These are phyloP conservation scores for Gisinianus flammeolus DNA, from an alignment of 2,888 invertebrate species.

Conservation along the genomic window DNA sequence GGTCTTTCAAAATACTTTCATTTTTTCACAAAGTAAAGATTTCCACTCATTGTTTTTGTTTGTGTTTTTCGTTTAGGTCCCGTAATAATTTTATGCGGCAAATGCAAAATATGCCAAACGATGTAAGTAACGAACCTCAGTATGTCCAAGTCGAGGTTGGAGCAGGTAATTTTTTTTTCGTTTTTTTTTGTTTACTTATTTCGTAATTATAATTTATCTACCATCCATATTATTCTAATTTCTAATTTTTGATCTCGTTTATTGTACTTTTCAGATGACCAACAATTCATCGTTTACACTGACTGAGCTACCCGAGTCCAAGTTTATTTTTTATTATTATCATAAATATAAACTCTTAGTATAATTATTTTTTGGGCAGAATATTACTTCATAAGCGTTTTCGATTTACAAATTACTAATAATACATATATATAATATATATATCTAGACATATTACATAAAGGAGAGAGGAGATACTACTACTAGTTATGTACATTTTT, in stretches of 20 bases:
- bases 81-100: slow-evolving; percentile 67
- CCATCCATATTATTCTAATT: not conserved
- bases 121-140: slow-evolving; percentile 65
- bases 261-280: not conserved
- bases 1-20: too few relatives aligned
- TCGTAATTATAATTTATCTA: not conserved
- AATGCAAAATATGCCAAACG: slow-evolving; percentile 60
- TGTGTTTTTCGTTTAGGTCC: slow-evolving; percentile 63
- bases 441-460: too few relatives aligned
- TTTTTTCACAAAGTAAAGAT: too few relatives aligned
- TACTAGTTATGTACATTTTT: too few relatives aligned
- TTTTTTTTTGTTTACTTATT: not conserved
- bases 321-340: slow-evolving; percentile 16
- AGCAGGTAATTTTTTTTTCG: slow-evolving; percentile 73
- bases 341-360: too few relatives aligned
- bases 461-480: too few relatives aligned
- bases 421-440: too few relatives aligned
- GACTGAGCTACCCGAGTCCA: slow-evolving; percentile 66
- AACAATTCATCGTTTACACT: slow-evolving; percentile 83
- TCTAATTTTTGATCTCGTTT: not conserved
- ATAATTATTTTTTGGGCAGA: too few relatives aligned
- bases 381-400: too few relatives aligned
- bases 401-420: too few relatives aligned
- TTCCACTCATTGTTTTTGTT: not conserved
- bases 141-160: slow-evolving; percentile 76